These are phyloP conservation scores for Amphiura filiformis DNA, from an alignment of 35 echinoderm and acorn worm genomes.

Conservation along the genomic window DNA sequence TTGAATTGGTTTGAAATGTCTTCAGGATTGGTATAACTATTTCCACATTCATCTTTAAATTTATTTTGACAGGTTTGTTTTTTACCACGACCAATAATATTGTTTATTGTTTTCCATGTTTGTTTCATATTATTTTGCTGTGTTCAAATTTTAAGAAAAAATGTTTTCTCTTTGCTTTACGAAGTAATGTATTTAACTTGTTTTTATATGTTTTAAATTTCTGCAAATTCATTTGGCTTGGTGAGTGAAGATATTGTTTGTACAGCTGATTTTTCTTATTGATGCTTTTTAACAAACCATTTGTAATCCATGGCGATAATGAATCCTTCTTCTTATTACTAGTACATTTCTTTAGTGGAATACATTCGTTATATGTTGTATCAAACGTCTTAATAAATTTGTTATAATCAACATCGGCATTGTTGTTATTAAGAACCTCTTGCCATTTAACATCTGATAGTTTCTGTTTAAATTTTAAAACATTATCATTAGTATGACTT, in stretches of 20 bases:
- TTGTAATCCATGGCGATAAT: background rate
- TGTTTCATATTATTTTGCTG: background rate
- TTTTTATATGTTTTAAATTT: background rate
- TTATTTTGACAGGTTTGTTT: background rate
- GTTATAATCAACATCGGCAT: background rate
- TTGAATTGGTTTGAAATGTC: conserved; percentile 1
- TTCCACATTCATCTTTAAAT: background rate
- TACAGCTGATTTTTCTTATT: background rate
- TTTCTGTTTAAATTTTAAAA: background rate
- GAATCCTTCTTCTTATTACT: background rate
- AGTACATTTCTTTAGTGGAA: background rate
- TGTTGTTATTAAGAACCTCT: background rate
- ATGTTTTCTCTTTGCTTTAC: background rate
- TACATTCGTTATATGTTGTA: background rate
- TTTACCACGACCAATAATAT: background rate
- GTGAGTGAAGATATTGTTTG: background rate
- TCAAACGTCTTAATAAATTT: background rate
- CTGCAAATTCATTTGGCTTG: background rate
- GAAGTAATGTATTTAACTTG: background rate
- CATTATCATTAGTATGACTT: background rate
- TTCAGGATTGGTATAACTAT: background rate
- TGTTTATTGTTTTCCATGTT: conserved; percentile 24
- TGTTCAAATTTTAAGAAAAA: background rate
- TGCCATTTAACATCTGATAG: background rate
- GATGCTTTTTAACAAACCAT: background rate